Percentiles rank a stretch among this genome's conserved stretches.
These are phyloP conservation scores for Elymnias hypermnestra DNA, from an alignment of 1,140 invertebrate species.

Conservation along the genomic window DNA sequence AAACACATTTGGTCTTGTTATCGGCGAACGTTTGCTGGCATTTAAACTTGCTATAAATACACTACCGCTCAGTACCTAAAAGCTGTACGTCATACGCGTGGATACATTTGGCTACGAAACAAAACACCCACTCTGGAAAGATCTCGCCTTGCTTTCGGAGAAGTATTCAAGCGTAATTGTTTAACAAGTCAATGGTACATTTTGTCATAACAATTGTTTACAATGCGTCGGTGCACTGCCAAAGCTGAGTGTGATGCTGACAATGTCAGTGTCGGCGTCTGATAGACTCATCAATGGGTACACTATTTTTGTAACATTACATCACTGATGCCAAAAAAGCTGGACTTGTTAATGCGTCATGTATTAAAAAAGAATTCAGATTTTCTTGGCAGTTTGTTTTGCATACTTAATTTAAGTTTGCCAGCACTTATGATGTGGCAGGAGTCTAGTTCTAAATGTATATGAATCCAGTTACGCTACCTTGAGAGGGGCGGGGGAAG, in stretches of 20 bases:
- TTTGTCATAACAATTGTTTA: constrained; percentile 27
- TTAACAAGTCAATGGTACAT: constrained; percentile 15
- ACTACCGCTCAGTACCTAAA: constrained; percentile 27
- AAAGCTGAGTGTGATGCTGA: constrained; percentile 36
- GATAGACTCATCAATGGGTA: constrained; percentile 57
- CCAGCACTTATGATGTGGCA: no score
- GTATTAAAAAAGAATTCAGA: constrained; percentile 13
- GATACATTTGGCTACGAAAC: constrained; percentile 50
- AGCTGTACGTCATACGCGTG: constrained; percentile 34
- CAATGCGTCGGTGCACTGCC: constrained; percentile 34
- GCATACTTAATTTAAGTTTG: no score
- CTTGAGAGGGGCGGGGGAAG: no score
- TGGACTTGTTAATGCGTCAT: constrained; percentile 38
- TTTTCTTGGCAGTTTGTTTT: no score
- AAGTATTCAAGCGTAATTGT: constrained; percentile 9
- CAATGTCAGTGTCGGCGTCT: constrained; percentile 66
- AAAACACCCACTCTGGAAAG: constrained; percentile 51
- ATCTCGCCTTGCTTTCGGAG: constrained; percentile 19
- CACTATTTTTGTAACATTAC: constrained; percentile 51
- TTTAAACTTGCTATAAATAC: constrained; percentile 66
- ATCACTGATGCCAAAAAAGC: constrained; percentile 47
- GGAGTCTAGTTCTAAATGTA: no score
- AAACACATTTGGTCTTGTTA: constrained; percentile 41
- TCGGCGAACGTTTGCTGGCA: constrained; percentile 56
- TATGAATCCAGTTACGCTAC: no score